phyloP scores from a whole-genome alignment of 2,888 invertebrate genomes.

The Linyphia triangularis region DNA sequence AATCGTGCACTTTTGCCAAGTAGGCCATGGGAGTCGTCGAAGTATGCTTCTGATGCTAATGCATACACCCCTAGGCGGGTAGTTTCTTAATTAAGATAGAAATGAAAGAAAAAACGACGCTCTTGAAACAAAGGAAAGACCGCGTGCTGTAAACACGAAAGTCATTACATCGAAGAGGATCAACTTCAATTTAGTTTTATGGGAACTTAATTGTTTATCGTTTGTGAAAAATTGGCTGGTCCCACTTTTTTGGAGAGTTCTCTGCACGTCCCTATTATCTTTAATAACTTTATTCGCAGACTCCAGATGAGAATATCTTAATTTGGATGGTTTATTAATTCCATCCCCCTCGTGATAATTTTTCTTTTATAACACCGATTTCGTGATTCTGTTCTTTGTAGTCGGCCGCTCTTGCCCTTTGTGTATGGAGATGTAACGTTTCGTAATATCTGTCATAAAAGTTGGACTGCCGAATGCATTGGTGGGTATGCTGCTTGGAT shows the following conservation, averaged over 20 bases:
- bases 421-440: not conserved
- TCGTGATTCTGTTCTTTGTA: conserved; percentile 56
- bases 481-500: not conserved
- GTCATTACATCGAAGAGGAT: conserved; percentile 51
- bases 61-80: conserved; percentile 52
- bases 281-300: conserved; percentile 69
- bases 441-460: conserved; percentile 24
- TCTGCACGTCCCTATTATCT: conserved; percentile 41
- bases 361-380: not conserved
- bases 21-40: not conserved
- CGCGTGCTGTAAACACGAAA: conserved; percentile 62
- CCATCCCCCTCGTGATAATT: not conserved
- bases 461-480: not conserved
- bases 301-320: conserved; percentile 58
- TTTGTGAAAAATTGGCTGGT: conserved; percentile 70
- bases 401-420: not conserved
- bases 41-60: conserved; percentile 55
- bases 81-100: conserved; percentile 66
- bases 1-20: conserved; percentile 41
- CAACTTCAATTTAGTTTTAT: conserved; percentile 74
- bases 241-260: conserved; percentile 35
- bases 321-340: conserved; percentile 61
- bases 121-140: conserved; percentile 60
- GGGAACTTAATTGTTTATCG: conserved; percentile 74
- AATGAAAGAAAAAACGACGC: not conserved